Percentiles rank a stretch among this genome's conserved stretches.
These are phyloP conservation scores for Drosophila prostipennis DNA, from an alignment of 2,888 invertebrate genomes.

Conservation along the genomic window DNA sequence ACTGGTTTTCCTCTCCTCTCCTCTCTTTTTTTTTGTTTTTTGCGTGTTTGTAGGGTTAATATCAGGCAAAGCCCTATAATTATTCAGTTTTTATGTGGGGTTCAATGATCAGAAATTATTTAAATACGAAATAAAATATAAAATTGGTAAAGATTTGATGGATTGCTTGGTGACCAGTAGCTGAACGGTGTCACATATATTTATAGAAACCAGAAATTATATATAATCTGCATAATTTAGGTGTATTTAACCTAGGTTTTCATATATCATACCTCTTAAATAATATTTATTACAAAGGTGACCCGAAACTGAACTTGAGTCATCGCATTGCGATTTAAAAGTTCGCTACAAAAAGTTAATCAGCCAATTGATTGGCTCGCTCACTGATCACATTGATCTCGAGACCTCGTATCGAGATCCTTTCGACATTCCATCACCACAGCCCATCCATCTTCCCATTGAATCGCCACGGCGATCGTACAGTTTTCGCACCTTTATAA, in stretches of 20 bases:
- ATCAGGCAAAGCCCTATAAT: constrained; percentile 5
- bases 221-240: no score
- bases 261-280: no score
- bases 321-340: neutral
- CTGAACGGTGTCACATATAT: neutral
- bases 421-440: neutral
- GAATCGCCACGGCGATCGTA: constrained; percentile 11
- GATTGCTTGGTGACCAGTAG: constrained; percentile 5
- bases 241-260: no score
- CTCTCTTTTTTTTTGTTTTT: neutral
- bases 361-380: constrained; percentile 6
- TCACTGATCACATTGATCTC: constrained; percentile 9
- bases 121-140: neutral
- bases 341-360: neutral
- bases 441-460: constrained; percentile 14
- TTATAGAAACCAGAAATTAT: neutral
- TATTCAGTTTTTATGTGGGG: constrained; percentile 8
- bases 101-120: constrained; percentile 23
- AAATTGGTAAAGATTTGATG: neutral
- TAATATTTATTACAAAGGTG: neutral
- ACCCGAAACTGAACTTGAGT: neutral
- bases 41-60: neutral
- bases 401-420: constrained; percentile 7
- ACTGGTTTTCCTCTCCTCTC: constrained; percentile 52
- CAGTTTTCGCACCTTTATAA: constrained; percentile 17